Percentiles rank a stretch among this genome's conserved stretches.
Evolutionary conservation across 2,888 invertebrate species (phyloP).

Genomic region (Nomada flava): DNA sequence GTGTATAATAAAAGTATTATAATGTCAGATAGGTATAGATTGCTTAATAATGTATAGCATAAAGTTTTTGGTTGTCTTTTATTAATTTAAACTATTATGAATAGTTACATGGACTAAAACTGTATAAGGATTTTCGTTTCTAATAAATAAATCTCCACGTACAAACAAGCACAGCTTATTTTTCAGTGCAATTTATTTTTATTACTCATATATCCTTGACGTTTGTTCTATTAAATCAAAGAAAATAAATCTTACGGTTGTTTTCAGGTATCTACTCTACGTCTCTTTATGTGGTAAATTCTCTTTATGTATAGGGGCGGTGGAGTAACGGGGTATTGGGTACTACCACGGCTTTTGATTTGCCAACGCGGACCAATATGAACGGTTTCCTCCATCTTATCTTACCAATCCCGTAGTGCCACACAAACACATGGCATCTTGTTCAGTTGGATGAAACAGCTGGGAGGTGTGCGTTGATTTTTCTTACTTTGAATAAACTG

Average conservation of each 20-base stretch:
- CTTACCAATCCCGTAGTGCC: conserved; percentile 78
- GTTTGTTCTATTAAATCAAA: background rate
- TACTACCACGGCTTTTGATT: conserved; percentile 60
- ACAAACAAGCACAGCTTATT: too few relatives aligned
- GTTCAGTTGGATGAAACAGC: conserved; percentile 49
- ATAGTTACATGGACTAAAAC: background rate
- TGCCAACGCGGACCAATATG: conserved; percentile 78
- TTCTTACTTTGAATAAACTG: conserved; percentile 60
- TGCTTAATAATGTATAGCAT: conserved; percentile 14
- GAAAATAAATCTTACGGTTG: background rate
- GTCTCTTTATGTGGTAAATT: background rate
- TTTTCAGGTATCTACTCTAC: background rate
- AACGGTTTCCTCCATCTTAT: conserved; percentile 26
- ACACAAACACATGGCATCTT: conserved; percentile 78
- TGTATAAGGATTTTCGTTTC: too few relatives aligned
- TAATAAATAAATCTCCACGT: too few relatives aligned
- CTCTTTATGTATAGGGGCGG: background rate
- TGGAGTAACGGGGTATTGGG: conserved; percentile 38
- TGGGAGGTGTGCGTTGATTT: conserved; percentile 44
- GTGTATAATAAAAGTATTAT: conserved; percentile 19
- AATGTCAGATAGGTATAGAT: conserved; percentile 7
- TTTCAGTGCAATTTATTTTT: too few relatives aligned
- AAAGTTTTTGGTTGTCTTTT: conserved; percentile 14
- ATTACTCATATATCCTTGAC: too few relatives aligned
- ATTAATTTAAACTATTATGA: background rate